These are phyloP conservation scores for Leptinotarsa rubiginosa DNA, from an alignment of 2,888 invertebrate species.

Conservation along the genomic window DNA sequence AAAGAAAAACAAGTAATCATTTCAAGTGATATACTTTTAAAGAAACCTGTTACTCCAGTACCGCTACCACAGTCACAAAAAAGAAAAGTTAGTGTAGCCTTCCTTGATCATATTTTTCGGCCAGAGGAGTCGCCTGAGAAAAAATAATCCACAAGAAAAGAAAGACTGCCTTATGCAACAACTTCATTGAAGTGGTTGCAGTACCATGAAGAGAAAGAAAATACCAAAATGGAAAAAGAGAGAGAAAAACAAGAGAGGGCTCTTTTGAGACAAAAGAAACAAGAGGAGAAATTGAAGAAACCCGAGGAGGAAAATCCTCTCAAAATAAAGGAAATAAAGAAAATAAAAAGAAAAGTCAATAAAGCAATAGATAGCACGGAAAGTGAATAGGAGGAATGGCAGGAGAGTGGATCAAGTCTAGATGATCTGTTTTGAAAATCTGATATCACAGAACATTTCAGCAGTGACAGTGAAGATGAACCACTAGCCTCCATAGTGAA, in stretches of 20 bases:
- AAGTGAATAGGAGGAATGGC: too few species aligned
- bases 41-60: too few species aligned
- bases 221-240: conserved; percentile 24
- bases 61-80: too few species aligned
- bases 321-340: too few species aligned
- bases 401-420: too few species aligned
- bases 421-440: too few species aligned
- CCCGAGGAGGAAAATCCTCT: too few species aligned
- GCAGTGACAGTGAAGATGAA: conserved; percentile 24
- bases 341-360: too few species aligned
- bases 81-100: conserved; percentile 1
- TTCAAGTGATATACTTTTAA: neutral
- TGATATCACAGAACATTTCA: conserved; percentile 31
- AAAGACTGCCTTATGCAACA: conserved; percentile 39
- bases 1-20: conserved; percentile 22
- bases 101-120: conserved; percentile 31
- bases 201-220: conserved; percentile 41
- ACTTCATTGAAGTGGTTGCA: conserved; percentile 40
- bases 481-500: neutral
- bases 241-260: too few species aligned
- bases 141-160: conserved; percentile 30
- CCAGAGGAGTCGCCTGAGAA: conserved; percentile 21
- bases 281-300: too few species aligned
- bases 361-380: too few species aligned
- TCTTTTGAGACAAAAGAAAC: too few species aligned